These are phyloP conservation scores for Tortrix viridana DNA, from an alignment of 2,888 invertebrate species.

Conservation along the genomic window DNA sequence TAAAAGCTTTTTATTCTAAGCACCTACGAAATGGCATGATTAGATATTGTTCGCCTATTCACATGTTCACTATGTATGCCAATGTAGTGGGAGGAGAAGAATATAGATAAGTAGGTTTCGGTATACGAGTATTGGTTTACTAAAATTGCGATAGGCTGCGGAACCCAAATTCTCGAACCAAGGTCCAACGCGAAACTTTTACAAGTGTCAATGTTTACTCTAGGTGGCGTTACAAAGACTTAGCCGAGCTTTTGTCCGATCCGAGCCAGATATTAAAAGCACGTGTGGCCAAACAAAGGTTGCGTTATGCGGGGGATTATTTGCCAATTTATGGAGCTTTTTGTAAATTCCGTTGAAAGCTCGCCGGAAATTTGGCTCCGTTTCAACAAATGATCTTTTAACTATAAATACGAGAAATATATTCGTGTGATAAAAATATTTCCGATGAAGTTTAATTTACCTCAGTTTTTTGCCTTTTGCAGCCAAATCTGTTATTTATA, in stretches of 20 bases:
- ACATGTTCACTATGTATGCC: too few species aligned
- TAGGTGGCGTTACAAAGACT: constrained; percentile 73
- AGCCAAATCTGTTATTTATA: not conserved
- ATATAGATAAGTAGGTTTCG: too few species aligned
- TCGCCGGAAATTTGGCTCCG: constrained; percentile 83
- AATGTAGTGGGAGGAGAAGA: too few species aligned
- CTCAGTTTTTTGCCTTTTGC: constrained; percentile 48
- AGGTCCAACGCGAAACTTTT: constrained; percentile 62
- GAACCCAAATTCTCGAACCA: constrained; percentile 15
- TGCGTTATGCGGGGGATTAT: constrained; percentile 84
- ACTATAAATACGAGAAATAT: constrained; percentile 76
- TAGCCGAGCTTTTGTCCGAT: constrained; percentile 76
- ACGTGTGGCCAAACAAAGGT: constrained; percentile 85
- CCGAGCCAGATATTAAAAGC: constrained; percentile 79
- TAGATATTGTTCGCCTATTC: too few species aligned
- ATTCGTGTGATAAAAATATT: constrained; percentile 64
- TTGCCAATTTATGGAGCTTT: constrained; percentile 84
- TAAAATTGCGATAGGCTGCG: not conserved
- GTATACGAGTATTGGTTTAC: too few species aligned
- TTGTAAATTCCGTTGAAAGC: constrained; percentile 82
- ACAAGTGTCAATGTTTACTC: constrained; percentile 71
- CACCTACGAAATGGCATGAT: too few species aligned
- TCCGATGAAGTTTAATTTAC: constrained; percentile 57
- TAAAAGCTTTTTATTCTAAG: too few species aligned
- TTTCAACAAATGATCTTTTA: constrained; percentile 82